Conservation (phyloP, 2,888 invertebrate genomes). For the Schrankia costaestrigalis region DNA sequence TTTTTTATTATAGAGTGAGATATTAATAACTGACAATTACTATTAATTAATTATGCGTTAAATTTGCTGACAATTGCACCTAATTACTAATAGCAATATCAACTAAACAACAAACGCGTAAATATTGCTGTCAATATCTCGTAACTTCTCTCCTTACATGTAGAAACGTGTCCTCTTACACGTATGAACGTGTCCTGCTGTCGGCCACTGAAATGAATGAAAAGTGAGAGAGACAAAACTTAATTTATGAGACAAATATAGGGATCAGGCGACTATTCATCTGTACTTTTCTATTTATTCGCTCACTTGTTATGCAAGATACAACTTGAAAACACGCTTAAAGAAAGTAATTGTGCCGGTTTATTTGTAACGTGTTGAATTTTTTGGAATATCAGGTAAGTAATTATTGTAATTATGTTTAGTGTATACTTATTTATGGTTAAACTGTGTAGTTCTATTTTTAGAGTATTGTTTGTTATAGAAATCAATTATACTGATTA, state of each 20-base stretch:
- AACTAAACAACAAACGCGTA: constrained; percentile 1
- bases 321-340: neutral
- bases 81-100: constrained; percentile 3
- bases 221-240: neutral
- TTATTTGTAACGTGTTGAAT: neutral
- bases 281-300: neutral
- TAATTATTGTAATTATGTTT: too few relatives aligned
- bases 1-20: too few relatives aligned
- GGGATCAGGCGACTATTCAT: neutral
- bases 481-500: neutral
- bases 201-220: neutral
- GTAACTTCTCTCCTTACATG: constrained; percentile 1
- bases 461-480: neutral
- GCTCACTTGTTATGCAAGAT: neutral
- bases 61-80: too few relatives aligned
- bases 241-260: neutral
- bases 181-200: neutral
- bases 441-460: neutral
- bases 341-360: neutral
- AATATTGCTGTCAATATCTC: constrained; percentile 2
- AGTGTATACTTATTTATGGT: neutral
- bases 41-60: too few relatives aligned
- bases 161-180: neutral
- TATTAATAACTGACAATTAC: too few relatives aligned
- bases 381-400: neutral